These are phyloP conservation scores for Platypus cylindrus DNA, from an alignment of 2,888 invertebrate genomes.

Conservation along the genomic window DNA sequence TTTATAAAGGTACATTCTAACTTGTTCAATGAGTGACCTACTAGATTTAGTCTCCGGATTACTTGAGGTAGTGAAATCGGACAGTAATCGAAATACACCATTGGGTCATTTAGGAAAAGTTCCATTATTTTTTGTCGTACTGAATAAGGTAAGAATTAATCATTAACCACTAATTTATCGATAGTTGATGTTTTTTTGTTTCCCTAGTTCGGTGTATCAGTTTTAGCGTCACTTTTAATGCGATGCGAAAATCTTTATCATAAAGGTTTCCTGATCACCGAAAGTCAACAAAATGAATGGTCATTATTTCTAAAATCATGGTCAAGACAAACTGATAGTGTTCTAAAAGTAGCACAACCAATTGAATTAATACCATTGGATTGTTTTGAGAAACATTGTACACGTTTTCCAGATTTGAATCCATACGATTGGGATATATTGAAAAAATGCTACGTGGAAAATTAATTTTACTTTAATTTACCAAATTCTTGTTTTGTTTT, in stretches of 20 bases:
- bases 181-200: constrained; percentile 2
- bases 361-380: constrained; percentile 29
- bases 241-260: constrained; percentile 38
- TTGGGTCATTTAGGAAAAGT: constrained; percentile 31
- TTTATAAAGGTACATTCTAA: constrained; percentile 28
- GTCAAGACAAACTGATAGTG: constrained; percentile 32
- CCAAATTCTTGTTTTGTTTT: not conserved
- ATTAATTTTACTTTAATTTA: constrained; percentile 3
- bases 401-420: constrained; percentile 25
- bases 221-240: constrained; percentile 40
- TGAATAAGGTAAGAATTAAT: constrained; percentile 37
- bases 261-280: constrained; percentile 25
- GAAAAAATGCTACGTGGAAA: constrained; percentile 27
- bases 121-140: constrained; percentile 35
- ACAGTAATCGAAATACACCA: constrained; percentile 31
- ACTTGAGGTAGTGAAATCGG: constrained; percentile 28
- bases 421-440: constrained; percentile 25
- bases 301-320: constrained; percentile 42
- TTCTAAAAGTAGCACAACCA: constrained; percentile 26
- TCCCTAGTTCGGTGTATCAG: constrained; percentile 45
- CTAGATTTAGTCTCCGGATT: constrained; percentile 29
- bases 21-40: constrained; percentile 29
- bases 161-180: not conserved
- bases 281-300: constrained; percentile 35
- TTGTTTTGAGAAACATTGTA: constrained; percentile 28